A percentile compares a stretch with the other conserved stretches of the same genome.
These are phyloP conservation scores for Pollachius pollachius DNA, from an alignment of 2,113 vertebrate species.

Conservation along the genomic window DNA sequence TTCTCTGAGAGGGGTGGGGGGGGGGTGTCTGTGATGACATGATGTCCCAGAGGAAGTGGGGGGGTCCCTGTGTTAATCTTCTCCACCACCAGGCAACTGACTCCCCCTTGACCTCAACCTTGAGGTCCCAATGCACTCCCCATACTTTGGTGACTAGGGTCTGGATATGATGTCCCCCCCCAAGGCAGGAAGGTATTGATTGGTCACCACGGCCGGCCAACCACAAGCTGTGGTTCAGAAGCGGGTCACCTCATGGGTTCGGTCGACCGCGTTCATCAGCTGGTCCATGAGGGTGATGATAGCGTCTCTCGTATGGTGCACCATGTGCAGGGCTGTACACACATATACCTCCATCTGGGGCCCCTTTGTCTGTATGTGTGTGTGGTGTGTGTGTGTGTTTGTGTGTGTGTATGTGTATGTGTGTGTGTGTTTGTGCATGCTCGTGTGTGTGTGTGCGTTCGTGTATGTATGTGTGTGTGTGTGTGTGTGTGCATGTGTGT, in stretches of 20 bases:
- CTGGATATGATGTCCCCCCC: background rate
- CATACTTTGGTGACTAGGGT: background rate
- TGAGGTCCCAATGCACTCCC: too few relatives aligned
- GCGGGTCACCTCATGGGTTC: conserved; percentile 41
- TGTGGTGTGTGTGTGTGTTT: conserved; percentile 1
- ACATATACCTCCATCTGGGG: conserved; percentile 48
- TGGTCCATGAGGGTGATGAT: conserved; percentile 2
- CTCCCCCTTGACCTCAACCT: too few relatives aligned
- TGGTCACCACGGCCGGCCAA: conserved; percentile 16
- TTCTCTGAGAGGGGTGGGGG: too few relatives aligned
- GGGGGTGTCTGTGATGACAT: too few relatives aligned
- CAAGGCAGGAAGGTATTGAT: background rate
- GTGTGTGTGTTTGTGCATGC: background rate
- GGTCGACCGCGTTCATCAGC: conserved; percentile 35
- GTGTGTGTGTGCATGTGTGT: background rate
- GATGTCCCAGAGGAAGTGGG: too few relatives aligned
- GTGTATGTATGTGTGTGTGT: background rate
- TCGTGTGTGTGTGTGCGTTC: conserved; percentile 1
- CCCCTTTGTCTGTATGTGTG: conserved; percentile 5
- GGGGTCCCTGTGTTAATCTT: too few relatives aligned
- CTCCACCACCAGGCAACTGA: too few relatives aligned
- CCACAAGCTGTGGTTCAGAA: conserved; percentile 45
- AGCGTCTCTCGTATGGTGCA: conserved; percentile 53
- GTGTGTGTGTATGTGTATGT: background rate
- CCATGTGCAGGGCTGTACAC: conserved; percentile 50